These are phyloP conservation scores for Leistus spinibarbis DNA, from an alignment of 2,888 invertebrate species.

Conservation along the genomic window DNA sequence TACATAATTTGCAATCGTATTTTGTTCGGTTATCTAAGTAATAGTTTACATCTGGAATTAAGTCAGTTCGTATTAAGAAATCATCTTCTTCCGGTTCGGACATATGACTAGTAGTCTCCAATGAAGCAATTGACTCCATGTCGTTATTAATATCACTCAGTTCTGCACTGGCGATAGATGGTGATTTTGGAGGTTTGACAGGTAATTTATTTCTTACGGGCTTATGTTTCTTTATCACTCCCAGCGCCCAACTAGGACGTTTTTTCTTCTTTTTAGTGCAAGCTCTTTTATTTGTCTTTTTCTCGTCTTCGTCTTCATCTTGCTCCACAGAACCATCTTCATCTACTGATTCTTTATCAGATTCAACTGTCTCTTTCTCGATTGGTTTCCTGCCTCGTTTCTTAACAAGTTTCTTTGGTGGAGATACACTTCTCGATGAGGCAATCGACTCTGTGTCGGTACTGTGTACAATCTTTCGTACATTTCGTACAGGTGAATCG, in stretches of 20 bases:
- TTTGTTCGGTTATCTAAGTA: slow-evolving; percentile 56
- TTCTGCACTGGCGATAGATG: background rate
- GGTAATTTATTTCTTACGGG: slow-evolving; percentile 43
- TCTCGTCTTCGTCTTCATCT: slow-evolving; percentile 41
- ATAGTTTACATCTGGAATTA: slow-evolving; percentile 55
- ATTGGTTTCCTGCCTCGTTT: background rate
- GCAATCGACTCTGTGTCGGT: background rate
- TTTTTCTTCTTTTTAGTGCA: slow-evolving; percentile 18
- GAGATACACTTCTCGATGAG: background rate
- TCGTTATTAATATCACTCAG: background rate
- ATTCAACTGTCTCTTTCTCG: background rate
- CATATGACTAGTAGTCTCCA: slow-evolving; percentile 3
- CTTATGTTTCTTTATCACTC: slow-evolving; percentile 52
- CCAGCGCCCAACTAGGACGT: slow-evolving; percentile 46
- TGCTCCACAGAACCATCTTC: background rate
- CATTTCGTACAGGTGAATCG: background rate
- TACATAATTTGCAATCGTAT: slow-evolving; percentile 67
- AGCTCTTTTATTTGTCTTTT: slow-evolving; percentile 39
- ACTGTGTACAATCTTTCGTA: background rate
- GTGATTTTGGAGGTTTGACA: background rate
- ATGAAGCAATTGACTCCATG: background rate
- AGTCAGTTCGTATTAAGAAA: slow-evolving; percentile 2
- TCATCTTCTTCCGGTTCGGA: slow-evolving; percentile 39
- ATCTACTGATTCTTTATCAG: slow-evolving; percentile 2
- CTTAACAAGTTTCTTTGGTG: background rate